Conservation (phyloP, 2,113 vertebrate genomes). For the Gasterosteus nipponicus region DNA sequence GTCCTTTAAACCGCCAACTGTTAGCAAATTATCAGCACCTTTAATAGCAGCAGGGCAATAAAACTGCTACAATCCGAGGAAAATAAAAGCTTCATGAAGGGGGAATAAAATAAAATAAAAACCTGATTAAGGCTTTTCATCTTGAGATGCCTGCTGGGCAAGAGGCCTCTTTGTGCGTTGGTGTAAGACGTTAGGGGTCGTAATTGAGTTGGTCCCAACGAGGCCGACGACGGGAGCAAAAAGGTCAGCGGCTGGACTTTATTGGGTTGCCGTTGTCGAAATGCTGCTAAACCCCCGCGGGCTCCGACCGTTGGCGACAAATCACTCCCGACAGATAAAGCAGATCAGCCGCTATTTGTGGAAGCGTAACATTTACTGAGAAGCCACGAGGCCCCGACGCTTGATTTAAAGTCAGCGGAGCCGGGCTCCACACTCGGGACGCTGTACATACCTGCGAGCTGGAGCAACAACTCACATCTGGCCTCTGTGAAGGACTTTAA, state of each 20-base stretch:
- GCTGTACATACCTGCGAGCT: background rate
- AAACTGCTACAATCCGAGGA: constrained; percentile 20
- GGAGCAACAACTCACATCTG: background rate
- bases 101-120: constrained; percentile 14
- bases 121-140: constrained; percentile 55
- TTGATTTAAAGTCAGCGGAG: constrained; percentile 1
- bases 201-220: constrained; percentile 78
- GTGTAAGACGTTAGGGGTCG: constrained; percentile 67
- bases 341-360: constrained; percentile 73
- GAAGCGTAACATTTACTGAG: constrained; percentile 75
- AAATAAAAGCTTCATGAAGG: constrained; percentile 27
- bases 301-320: constrained; percentile 69
- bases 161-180: constrained; percentile 62
- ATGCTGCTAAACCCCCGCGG: constrained; percentile 71
- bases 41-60: constrained; percentile 2
- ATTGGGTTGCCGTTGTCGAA: constrained; percentile 77
- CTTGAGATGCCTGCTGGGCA: constrained; percentile 64
- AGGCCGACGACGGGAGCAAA: constrained; percentile 63
- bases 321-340: constrained; percentile 75
- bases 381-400: constrained; percentile 46
- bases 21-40: constrained; percentile 24
- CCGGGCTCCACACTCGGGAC: constrained; percentile 7
- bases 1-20: constrained; percentile 8
- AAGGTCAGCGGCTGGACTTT: constrained; percentile 77
- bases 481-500: background rate